These are phyloP conservation scores for Cydia amplana DNA, from an alignment of 1,140 invertebrate genomes.

Conservation along the genomic window DNA sequence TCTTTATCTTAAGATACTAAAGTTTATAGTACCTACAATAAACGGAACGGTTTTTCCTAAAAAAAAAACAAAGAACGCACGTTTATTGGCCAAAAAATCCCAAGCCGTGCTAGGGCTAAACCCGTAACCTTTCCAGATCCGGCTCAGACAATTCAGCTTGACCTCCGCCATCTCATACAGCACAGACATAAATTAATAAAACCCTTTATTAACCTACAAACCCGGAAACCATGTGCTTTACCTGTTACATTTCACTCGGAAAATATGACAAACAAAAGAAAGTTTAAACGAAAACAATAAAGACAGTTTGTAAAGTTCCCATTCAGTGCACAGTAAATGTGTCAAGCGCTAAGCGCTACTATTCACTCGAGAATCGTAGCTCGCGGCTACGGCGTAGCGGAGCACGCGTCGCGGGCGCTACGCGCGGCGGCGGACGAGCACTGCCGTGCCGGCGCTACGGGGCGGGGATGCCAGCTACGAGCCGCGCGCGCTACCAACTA, in stretches of 20 bases:
- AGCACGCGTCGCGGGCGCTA: not conserved
- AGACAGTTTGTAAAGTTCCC: not conserved
- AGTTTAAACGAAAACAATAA: conserved; percentile 13
- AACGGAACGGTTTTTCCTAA: too few relatives aligned
- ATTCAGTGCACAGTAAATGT: not conserved
- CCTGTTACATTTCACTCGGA: conserved; percentile 3
- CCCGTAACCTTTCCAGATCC: not conserved
- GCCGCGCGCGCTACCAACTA: too few relatives aligned
- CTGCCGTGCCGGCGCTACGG: not conserved
- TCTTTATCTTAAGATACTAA: too few relatives aligned
- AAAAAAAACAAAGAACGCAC: too few relatives aligned
- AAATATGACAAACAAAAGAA: conserved; percentile 4
- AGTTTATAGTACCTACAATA: too few relatives aligned
- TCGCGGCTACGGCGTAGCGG: not conserved
- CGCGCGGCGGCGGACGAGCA: not conserved
- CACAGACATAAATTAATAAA: not conserved
- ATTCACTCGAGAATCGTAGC: too few relatives aligned
- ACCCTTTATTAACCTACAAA: not conserved
- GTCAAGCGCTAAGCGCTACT: conserved; percentile 4
- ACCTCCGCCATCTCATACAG: not conserved
- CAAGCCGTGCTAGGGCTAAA: not conserved
- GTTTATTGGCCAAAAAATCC: too few relatives aligned
- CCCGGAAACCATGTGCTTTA: not conserved
- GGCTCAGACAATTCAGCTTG: not conserved
- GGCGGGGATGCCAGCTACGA: not conserved